Evolutionary conservation across 2,113 vertebrate genomes (phyloP).

Genomic region (Origma solitaria): DNA sequence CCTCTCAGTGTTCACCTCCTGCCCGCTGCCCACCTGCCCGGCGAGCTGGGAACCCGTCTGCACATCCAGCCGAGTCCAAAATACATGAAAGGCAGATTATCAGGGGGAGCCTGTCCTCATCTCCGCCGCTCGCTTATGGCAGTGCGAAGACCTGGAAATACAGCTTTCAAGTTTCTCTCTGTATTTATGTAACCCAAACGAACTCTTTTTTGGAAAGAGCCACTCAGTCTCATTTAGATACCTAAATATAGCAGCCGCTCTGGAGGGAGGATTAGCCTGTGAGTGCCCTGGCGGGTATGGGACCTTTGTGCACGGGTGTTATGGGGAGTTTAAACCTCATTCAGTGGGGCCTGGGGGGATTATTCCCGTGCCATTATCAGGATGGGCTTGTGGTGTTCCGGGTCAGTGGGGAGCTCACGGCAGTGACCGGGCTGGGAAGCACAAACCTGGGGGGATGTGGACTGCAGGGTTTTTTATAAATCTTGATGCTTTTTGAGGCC

Average conservation of each 20-base stretch:
- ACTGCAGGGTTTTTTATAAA: not conserved
- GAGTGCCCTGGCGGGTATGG: not conserved
- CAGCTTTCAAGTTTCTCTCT: slow-evolving; percentile 34
- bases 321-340: not conserved
- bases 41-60: not conserved
- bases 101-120: not conserved
- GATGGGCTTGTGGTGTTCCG: accelerated
- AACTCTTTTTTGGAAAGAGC: slow-evolving; percentile 48
- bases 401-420: accelerated
- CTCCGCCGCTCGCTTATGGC: not conserved
- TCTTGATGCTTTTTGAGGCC: not conserved
- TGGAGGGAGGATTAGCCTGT: not conserved
- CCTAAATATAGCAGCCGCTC: slow-evolving; percentile 6
- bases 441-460: not conserved
- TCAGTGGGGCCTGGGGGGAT: not conserved
- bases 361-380: not conserved
- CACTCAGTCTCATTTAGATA: slow-evolving; percentile 19
- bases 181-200: slow-evolving; percentile 52
- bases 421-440: not conserved
- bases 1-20: not conserved
- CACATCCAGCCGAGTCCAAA: not conserved
- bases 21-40: not conserved
- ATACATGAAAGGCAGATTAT: not conserved
- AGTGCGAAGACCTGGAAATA: slow-evolving; percentile 13
- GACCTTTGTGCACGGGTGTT: not conserved